Conservation (phyloP, 2,797 vertebrate genomes). For the Lates japonicus region DNA sequence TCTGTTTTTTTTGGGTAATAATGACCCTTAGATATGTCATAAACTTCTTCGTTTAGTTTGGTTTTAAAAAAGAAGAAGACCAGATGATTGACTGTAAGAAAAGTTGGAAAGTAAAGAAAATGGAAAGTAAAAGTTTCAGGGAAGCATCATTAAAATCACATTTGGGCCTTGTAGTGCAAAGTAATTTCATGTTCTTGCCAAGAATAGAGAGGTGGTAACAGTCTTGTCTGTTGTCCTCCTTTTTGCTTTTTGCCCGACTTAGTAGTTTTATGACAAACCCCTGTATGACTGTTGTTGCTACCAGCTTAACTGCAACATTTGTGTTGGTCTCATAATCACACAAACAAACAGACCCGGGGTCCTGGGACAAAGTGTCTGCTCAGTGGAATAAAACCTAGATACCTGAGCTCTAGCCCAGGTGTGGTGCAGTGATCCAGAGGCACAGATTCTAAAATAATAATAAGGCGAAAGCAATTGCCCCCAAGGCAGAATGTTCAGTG, state of each 20-base stretch:
- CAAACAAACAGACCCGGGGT: slow-evolving; percentile 1
- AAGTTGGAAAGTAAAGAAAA: background rate
- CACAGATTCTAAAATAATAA: slow-evolving; percentile 45
- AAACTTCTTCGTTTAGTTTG: no score
- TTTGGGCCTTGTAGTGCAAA: background rate
- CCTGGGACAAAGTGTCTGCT: slow-evolving; percentile 6
- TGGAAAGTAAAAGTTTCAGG: background rate
- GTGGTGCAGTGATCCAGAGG: slow-evolving; percentile 25
- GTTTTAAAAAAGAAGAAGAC: no score
- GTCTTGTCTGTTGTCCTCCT: background rate
- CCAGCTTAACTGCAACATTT: background rate
- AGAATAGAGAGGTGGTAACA: slow-evolving; percentile 1
- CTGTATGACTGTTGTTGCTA: no score
- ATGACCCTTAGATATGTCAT: no score
- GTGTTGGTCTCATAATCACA: background rate
- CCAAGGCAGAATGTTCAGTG: slow-evolving; percentile 22
- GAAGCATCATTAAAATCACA: slow-evolving; percentile 14
- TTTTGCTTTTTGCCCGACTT: no score
- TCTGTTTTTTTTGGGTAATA: background rate
- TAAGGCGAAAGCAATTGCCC: slow-evolving; percentile 1
- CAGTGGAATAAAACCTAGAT: slow-evolving; percentile 21
- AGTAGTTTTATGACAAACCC: background rate
- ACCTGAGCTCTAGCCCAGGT: slow-evolving; percentile 54
- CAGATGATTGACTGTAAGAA: background rate
- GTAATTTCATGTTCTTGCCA: background rate